These are phyloP conservation scores for Phylloscopus trochilus DNA, from an alignment of 2,113 vertebrate genomes.

Conservation along the genomic window DNA sequence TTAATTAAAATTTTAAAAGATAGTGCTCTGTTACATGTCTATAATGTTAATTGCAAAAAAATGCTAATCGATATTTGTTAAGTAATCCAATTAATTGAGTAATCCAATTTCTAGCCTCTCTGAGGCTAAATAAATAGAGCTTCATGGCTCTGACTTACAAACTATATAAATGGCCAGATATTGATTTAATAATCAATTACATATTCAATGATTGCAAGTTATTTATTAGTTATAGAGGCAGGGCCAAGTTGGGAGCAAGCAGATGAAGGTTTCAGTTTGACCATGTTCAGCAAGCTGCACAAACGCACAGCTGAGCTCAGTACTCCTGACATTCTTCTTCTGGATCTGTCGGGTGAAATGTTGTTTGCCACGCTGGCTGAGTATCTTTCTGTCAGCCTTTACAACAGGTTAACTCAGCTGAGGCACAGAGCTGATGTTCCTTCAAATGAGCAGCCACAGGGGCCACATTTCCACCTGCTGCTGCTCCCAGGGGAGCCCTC, in stretches of 20 bases:
- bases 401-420: neutral
- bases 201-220: neutral
- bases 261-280: neutral
- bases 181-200: slow-evolving; percentile 51
- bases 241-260: neutral
- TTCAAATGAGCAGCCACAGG: neutral
- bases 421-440: neutral
- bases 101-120: slow-evolving; percentile 40
- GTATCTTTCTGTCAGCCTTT: neutral
- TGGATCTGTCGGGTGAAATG: accelerated
- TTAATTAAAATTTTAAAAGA: slow-evolving; percentile 74
- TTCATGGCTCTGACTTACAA: slow-evolving; percentile 2
- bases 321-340: neutral
- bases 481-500: neutral
- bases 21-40: slow-evolving; percentile 53
- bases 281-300: neutral
- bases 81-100: slow-evolving; percentile 44
- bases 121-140: slow-evolving; percentile 29
- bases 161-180: slow-evolving; percentile 11
- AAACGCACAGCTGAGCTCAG: neutral
- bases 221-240: slow-evolving; percentile 14
- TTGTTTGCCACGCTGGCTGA: neutral
- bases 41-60: slow-evolving; percentile 51
- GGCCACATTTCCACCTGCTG: neutral
- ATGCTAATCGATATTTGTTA: slow-evolving; percentile 56